These are phyloP conservation scores for Saccopteryx bilineata DNA, from an alignment of 2,113 vertebrate species.

Conservation along the genomic window DNA sequence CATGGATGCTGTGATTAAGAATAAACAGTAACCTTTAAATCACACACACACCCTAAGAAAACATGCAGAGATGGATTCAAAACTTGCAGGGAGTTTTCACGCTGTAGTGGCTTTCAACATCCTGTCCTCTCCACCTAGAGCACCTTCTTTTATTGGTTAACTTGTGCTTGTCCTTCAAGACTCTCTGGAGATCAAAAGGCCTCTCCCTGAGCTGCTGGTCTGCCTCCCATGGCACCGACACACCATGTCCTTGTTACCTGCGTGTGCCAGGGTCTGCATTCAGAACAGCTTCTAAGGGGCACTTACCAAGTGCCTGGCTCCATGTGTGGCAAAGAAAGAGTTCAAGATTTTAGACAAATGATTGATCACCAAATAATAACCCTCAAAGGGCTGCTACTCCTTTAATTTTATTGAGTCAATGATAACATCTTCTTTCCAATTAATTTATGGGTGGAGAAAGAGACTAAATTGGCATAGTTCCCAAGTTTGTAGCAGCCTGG, in stretches of 20 bases:
- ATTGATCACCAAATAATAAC: neutral
- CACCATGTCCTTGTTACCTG: fast-evolving
- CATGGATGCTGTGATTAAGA: neutral
- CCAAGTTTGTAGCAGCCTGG: neutral
- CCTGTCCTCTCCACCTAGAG: neutral
- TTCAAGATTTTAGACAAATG: neutral
- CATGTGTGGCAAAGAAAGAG: neutral
- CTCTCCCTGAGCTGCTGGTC: neutral
- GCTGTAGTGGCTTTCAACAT: neutral
- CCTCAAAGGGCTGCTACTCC: neutral
- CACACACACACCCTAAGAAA: neutral
- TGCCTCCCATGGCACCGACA: neutral
- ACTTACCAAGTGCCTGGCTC: neutral
- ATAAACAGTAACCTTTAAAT: neutral
- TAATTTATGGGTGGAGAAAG: neutral
- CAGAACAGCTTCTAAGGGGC: neutral
- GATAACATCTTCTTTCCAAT: neutral
- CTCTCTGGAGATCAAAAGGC: neutral
- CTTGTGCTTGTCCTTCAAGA: neutral
- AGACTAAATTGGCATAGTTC: neutral
- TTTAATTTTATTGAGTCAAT: neutral
- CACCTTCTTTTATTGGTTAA: neutral
- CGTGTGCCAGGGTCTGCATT: fast-evolving
- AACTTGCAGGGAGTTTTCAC: neutral
- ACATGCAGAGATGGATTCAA: neutral